phyloP scores from a whole-genome alignment of 1,140 invertebrate species.

The Oncopodura yosiiana region DNA sequence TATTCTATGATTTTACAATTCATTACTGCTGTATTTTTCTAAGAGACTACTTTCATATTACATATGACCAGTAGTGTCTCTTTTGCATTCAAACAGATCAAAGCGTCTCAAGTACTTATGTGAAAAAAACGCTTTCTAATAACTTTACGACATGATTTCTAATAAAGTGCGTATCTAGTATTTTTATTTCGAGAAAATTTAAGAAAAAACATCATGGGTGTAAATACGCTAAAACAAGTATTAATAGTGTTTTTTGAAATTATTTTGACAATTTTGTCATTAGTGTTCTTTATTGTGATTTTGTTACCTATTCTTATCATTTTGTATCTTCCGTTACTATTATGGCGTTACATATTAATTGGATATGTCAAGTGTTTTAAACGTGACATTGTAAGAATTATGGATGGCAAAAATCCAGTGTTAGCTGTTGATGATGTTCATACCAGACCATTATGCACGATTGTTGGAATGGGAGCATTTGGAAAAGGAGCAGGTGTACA shows the following conservation, averaged over 20 bases:
- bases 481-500: conserved; percentile 12
- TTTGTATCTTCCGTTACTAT: conserved; percentile 14
- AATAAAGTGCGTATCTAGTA: too few species aligned
- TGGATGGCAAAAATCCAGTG: conserved; percentile 31
- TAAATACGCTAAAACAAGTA: neutral
- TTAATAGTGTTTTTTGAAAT: conserved; percentile 11
- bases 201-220: neutral
- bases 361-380: conserved; percentile 15
- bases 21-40: too few species aligned
- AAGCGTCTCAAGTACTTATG: too few species aligned
- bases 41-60: too few species aligned
- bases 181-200: too few species aligned
- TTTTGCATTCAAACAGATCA: too few species aligned
- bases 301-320: conserved; percentile 18
- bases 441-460: conserved; percentile 24
- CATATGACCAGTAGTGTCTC: too few species aligned
- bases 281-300: conserved; percentile 20
- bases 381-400: conserved; percentile 19
- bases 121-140: too few species aligned
- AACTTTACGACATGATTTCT: too few species aligned
- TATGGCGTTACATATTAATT: conserved; percentile 21
- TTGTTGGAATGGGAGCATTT: conserved; percentile 32
- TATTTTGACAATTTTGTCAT: conserved; percentile 6
- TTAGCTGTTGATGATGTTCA: conserved; percentile 28
- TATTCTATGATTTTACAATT: too few species aligned